Evolutionary conservation across 2,113 vertebrate genomes (phyloP), one percentile per base, ranked within the genome.

Genomic region (Amblyopsis rosae): DNA sequence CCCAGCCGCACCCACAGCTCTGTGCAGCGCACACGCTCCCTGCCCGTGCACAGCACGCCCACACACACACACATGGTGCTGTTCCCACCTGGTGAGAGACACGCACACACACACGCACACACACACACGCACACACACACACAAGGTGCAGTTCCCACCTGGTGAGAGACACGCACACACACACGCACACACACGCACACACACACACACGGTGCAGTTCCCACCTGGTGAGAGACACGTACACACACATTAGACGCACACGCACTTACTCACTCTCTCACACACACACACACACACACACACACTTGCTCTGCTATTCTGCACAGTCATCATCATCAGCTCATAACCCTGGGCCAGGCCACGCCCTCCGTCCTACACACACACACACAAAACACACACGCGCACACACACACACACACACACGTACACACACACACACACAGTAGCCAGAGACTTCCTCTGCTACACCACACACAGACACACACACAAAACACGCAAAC

Each of bases 1-100:
- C 97, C 98, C 49, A 98, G 96, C 87, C 91, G 97, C 32, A 96
- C 91, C 61, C 98, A 99, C 95, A 98, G 96, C 91, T 97, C 97
- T 0, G 97, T 99, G 64, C 97, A 99, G 70, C 94, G 97, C 88
- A 99, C 97, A 0, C 96, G 97, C 76, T 99, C 98, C 0, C 93
- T 99, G 82, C 98, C 98, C 0, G 97, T 99, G 62, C 97, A 99
- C 91, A 95, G 94, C 72, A 96, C 95, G 51, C 96, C 35, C 35
- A 5, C 98, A 1, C 96, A 96, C 86, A 97, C 93, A 26, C 19
- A 26, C 80, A 92, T 97, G 94, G 93, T 95, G 81, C 94, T 96
- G 95, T 96, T 97, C 86, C 98, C 98, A 75, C 97, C 95, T 83
- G 97, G 97, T 98, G 88, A 77, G 93, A 69, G 32, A 41, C 4